Conservation (phyloP, 1,140 invertebrate genomes). For the Nasonia vitripennis region DNA sequence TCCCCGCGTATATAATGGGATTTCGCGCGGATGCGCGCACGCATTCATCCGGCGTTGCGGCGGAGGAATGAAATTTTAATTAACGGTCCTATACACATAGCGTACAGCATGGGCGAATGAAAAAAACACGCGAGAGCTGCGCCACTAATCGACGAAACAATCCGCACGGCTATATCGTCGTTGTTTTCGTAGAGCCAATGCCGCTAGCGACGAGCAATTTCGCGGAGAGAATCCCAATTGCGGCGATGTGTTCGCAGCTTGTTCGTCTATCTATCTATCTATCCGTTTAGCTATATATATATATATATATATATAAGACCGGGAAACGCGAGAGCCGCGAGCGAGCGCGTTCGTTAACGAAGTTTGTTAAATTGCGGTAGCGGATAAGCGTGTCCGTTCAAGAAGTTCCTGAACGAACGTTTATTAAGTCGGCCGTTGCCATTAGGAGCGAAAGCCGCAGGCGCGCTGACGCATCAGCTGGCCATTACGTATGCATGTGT, state of each 20-base stretch:
- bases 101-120: neutral
- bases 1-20: neutral
- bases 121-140: neutral
- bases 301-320: neutral
- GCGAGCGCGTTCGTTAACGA: conserved; percentile 27
- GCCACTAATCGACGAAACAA: conserved; percentile 11
- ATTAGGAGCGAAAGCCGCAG: neutral
- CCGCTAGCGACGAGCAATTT: neutral
- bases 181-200: neutral
- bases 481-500: neutral
- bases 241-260: neutral
- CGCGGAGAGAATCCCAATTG: conserved; percentile 16
- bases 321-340: neutral
- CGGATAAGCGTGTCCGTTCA: conserved; percentile 26
- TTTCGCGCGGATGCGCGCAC: neutral
- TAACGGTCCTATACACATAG: neutral
- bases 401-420: conserved; percentile 50
- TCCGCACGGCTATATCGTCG: neutral
- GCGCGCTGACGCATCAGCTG: conserved; percentile 1
- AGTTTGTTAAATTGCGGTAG: conserved; percentile 45
- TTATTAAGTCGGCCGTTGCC: conserved; percentile 46
- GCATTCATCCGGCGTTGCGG: neutral
- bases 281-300: neutral
- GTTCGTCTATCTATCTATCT: neutral
- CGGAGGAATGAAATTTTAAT: conserved; percentile 13